Base-by-base conservation (phyloP, 2,888 invertebrate species). In the Dasypolia templi region DNA sequence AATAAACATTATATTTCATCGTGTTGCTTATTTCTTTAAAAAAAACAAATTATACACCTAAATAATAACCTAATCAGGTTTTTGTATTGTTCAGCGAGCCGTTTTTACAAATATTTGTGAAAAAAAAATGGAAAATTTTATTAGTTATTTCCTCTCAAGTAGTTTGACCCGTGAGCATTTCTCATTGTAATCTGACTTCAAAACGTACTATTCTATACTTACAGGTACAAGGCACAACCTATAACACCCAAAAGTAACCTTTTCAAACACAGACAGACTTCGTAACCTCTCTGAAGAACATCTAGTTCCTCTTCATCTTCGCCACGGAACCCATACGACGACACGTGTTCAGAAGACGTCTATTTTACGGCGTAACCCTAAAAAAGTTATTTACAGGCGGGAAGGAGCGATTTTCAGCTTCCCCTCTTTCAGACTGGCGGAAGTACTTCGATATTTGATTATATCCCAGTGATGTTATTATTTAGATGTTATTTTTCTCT, bases 311-410 rank as follows among this genome's bases (percentile, higher is more conserved):
- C 19, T 62, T 71, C 26, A 78, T 85, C 75, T 29, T 7, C 3
- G 42, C 56, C 61, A 85, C 79, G 82, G 82, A 86, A 81, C 83
- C 87, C 80, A 85, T 84, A 83, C 79, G 82, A 87, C 88, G 89
- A 90, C 90, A 90, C 89, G 89, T 91, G 90, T 90, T 88, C 88
- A 81, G 80, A 88, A 89, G 90, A 89, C 89, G 89, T 90, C 92
- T 92, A 87, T 92, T 92, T 92, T 91, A 91, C 90, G 89, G 84
- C 85, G 86, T 86, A 86, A 82, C 89, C 90, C 89, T 91, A 92
- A 93, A 82, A 92, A 93, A 87, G 91, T 92, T 93, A 92, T 93
- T 93, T 92, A 92, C 91, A 89, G 91, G 88, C 88, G 88, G 91
- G 90, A 91, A 91, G 89, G 89, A 90, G 86, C 91, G 91, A 92